These are phyloP conservation scores for Cercopithecus hamlyni DNA, from an alignment of 2,797 vertebrate species.

Conservation along the genomic window DNA sequence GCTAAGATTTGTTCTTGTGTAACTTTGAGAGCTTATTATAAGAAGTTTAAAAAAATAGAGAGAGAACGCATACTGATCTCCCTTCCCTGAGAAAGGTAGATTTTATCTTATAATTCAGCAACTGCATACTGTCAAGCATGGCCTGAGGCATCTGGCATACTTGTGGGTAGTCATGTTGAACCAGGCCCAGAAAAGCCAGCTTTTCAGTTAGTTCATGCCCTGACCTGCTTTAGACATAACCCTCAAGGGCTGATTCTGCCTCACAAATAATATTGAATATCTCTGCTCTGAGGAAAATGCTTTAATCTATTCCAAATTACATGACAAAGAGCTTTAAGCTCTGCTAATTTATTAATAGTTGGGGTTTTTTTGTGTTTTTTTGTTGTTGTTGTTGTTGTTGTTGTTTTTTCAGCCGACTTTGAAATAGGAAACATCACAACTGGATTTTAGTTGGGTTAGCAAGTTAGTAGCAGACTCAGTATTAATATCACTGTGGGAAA, in stretches of 20 bases:
- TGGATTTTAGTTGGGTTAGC: constrained; percentile 27
- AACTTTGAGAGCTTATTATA: not conserved
- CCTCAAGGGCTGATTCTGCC: not conserved
- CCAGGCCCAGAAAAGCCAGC: not conserved
- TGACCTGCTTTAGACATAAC: not conserved
- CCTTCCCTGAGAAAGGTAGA: not conserved
- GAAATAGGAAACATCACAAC: not conserved
- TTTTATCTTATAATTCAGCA: not conserved
- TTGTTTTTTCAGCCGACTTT: not conserved
- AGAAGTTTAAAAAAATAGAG: not conserved
- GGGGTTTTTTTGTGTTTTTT: not conserved
- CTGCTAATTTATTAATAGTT: not conserved
- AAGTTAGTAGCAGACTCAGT: not conserved
- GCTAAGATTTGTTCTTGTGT: constrained; percentile 19
- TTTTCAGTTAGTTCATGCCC: not conserved
- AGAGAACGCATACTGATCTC: not conserved
- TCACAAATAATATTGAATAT: constrained; percentile 4
- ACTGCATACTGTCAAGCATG: not conserved
- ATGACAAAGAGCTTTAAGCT: not conserved
- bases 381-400: no score
- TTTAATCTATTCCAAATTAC: not conserved
- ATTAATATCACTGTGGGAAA: constrained; percentile 12
- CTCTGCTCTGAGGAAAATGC: not conserved
- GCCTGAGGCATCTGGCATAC: not conserved
- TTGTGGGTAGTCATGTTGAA: not conserved